phyloP scores from a whole-genome alignment of 2,888 invertebrate species.

The Celastrina argiolus region DNA sequence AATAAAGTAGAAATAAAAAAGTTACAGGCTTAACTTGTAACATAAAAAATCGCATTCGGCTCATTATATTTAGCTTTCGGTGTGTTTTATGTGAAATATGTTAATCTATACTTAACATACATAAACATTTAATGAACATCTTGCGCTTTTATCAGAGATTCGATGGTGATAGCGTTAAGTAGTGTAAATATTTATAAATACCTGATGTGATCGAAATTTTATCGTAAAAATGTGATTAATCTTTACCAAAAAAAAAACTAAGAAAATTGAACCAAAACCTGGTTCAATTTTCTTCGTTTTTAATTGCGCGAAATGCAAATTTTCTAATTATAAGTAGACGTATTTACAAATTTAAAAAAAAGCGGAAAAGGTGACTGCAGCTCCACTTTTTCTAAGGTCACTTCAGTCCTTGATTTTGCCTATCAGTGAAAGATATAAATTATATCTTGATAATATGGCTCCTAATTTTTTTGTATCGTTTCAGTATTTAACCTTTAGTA shows the following conservation, averaged over 20 bases:
- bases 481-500: too few species aligned
- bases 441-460: too few species aligned
- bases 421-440: too few species aligned
- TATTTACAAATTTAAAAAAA: too few species aligned
- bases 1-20: neutral
- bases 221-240: neutral
- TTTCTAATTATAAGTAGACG: too few species aligned
- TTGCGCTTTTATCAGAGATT: neutral
- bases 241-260: too few species aligned
- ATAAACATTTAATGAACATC: neutral
- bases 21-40: neutral
- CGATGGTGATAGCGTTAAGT: neutral
- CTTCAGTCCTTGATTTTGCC: too few species aligned
- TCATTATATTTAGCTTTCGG: neutral
- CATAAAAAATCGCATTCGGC: neutral
- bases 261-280: neutral
- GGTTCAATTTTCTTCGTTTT: neutral
- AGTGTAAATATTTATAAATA: conserved; percentile 8
- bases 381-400: too few species aligned
- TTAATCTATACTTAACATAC: neutral
- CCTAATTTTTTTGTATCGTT: too few species aligned
- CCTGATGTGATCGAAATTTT: conserved; percentile 21
- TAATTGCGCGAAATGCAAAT: neutral
- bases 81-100: neutral
- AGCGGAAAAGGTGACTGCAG: too few species aligned